Evolutionary conservation across 2,888 invertebrate species (phyloP), one percentile per base, ranked within the genome.

Genomic region (Spialia ferax): DNA sequence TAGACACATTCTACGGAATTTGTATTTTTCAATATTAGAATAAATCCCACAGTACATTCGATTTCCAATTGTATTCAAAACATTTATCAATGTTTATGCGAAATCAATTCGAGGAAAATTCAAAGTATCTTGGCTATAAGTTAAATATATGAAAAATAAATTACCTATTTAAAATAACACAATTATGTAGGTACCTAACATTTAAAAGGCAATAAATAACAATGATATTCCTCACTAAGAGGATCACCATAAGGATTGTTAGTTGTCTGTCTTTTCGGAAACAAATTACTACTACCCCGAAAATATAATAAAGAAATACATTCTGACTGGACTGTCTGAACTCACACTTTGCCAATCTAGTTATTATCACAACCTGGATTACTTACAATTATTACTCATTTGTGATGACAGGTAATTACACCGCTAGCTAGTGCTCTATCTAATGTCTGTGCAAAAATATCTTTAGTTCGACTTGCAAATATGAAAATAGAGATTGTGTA

Each of bases 391-490:
- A 35, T 55, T 61, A 55, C 35, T 69, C 45, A 15, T 61, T 55
- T 29, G 50, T 56, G 66, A 60, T 29, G 60, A 60, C 45, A 60
- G 26, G 38, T 65, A 35, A 60, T 66, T 60, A 60, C 45, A 54
- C 29, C 45, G 66, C 74, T 77, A 84, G 84, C 75, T 77, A 85
- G 84, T 87, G 87, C 82, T 80, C 81, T 84, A 80, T 80, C 84
- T 87, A 88, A 73, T 75, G 78, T 80, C 73, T 76, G 91, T 93
- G 92, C 91, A 92, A 93, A 93, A 93, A 93, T 92, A 92, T 80
- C 71, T 72, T 81, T 76, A 81, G 82, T 11, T 84, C 74, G 77
- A 83, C 75, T 83, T 77, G 75, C 87, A 89, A n/a, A 83, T 84
- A 93, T 70, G 76, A 81, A 91, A 92, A 93, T 92, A 92, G 85